Percentiles rank a stretch among this genome's conserved stretches.
phyloP scores from a whole-genome alignment of 1,140 invertebrate genomes.

The Microplitis mediator region DNA sequence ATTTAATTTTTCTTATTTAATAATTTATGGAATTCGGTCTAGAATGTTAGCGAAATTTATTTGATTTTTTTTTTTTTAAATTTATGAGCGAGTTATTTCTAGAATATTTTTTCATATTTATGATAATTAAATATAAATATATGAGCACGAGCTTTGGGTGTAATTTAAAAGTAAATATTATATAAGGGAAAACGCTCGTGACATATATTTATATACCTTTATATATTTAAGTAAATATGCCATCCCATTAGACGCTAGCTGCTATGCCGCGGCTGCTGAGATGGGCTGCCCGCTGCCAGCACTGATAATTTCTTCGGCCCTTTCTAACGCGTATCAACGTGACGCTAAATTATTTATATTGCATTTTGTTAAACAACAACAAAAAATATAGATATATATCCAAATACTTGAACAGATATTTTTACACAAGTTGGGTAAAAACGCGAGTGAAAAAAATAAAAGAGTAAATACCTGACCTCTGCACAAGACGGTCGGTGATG shows the following conservation, averaged over 20 bases:
- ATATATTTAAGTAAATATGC: constrained; percentile 29
- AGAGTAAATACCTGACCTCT: neutral
- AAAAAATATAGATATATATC: neutral
- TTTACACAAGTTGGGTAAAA: no score
- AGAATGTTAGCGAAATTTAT: no score
- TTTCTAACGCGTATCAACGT: neutral
- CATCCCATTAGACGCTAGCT: constrained; percentile 55
- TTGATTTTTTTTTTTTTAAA: no score
- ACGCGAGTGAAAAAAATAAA: neutral
- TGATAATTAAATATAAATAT: no score
- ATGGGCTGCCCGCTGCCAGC: constrained; percentile 56
- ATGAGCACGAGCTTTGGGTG: no score
- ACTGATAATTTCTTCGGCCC: constrained; percentile 49
- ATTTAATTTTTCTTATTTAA: neutral
- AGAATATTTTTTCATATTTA: no score
- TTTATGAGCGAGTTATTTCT: no score
- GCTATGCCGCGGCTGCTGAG: constrained; percentile 57
- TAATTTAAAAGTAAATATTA: neutral
- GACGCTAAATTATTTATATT: neutral
- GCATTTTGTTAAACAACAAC: neutral
- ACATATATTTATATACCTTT: constrained; percentile 3
- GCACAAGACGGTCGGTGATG: neutral
- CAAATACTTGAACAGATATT: no score
- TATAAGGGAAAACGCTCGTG: constrained; percentile 6
- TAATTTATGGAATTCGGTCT: no score